Conservation (phyloP, 64 coral and sea anemone genomes). For the Dendronephthya gigantea region DNA sequence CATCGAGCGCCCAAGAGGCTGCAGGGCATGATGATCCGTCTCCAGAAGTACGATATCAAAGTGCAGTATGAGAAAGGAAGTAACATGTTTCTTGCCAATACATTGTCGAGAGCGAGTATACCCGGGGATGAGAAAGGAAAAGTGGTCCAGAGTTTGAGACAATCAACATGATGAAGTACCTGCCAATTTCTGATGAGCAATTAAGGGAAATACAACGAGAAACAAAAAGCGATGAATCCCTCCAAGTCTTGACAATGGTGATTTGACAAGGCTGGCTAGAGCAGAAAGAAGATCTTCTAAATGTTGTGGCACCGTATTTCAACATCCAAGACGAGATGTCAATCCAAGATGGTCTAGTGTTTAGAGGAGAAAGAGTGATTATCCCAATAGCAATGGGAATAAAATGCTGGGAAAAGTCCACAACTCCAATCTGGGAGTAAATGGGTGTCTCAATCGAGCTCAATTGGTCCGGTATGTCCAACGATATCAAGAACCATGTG, state of each 20-base stretch:
- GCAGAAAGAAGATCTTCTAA: neutral
- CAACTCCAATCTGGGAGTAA: slow-evolving; percentile 6
- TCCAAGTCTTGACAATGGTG: neutral
- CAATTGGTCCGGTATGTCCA: slow-evolving; percentile 15
- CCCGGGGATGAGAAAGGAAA: neutral
- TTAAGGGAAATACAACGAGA: neutral
- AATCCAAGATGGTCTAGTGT: neutral
- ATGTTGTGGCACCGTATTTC: neutral
- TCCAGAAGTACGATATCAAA: neutral
- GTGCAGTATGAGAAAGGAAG: neutral
- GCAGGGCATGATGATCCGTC: neutral
- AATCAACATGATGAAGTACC: neutral
- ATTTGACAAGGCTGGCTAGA: neutral
- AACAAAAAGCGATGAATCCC: neutral
- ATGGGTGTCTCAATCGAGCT: slow-evolving; percentile 29
- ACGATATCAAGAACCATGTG: neutral
- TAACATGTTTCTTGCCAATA: neutral
- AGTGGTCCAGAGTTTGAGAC: neutral
- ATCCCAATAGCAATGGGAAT: slow-evolving; percentile 6
- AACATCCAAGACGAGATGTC: neutral
- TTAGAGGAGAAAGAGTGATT: slow-evolving; percentile 22
- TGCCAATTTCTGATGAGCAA: neutral
- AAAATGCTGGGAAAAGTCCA: slow-evolving; percentile 11
- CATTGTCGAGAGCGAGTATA: neutral
- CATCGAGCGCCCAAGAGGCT: neutral